A percentile compares a stretch with the other conserved stretches of the same genome.
phyloP scores from a whole-genome alignment of 2,113 vertebrate species.

The Pteropus alecto region DNA sequence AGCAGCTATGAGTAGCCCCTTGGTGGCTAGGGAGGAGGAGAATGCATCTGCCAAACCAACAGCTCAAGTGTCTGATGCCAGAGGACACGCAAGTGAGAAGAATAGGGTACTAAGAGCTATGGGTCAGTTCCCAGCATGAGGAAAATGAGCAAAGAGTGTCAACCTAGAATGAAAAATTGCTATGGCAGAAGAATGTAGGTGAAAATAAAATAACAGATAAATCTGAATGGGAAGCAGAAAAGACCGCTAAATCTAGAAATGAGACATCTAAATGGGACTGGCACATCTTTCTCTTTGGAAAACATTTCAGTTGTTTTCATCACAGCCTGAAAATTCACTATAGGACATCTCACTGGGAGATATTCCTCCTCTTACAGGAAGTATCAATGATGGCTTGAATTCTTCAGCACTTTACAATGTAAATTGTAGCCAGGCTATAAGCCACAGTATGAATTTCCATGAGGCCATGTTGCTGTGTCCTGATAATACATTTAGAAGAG shows the following conservation, averaged over 20 bases:
- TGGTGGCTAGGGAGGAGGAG: too few species aligned
- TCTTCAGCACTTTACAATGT: neutral
- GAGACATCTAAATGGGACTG: neutral
- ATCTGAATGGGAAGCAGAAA: conserved; percentile 14
- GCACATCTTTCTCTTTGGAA: too few species aligned
- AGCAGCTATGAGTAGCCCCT: too few species aligned
- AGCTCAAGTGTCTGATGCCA: too few species aligned
- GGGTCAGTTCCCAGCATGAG: neutral
- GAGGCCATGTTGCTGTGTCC: conserved; percentile 83
- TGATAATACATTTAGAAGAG: conserved; percentile 59
- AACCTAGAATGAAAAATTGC: neutral
- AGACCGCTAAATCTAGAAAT: neutral
- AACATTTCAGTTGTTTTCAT: too few species aligned
- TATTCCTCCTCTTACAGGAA: conserved; percentile 65
- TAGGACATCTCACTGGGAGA: conserved; percentile 85
- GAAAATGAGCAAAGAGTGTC: neutral
- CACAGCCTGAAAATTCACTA: too few species aligned
- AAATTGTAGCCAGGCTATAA: conserved; percentile 81
- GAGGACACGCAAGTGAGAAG: neutral
- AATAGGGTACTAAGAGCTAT: neutral
- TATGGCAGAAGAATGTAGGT: neutral
- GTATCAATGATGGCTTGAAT: conserved; percentile 67
- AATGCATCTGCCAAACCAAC: too few species aligned
- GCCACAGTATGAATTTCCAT: conserved; percentile 86
- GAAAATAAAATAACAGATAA: neutral